Percentiles rank a stretch among this genome's conserved stretches.
phyloP scores from a whole-genome alignment of 1,140 invertebrate species.

The Zaprionus kolodkinae region DNA sequence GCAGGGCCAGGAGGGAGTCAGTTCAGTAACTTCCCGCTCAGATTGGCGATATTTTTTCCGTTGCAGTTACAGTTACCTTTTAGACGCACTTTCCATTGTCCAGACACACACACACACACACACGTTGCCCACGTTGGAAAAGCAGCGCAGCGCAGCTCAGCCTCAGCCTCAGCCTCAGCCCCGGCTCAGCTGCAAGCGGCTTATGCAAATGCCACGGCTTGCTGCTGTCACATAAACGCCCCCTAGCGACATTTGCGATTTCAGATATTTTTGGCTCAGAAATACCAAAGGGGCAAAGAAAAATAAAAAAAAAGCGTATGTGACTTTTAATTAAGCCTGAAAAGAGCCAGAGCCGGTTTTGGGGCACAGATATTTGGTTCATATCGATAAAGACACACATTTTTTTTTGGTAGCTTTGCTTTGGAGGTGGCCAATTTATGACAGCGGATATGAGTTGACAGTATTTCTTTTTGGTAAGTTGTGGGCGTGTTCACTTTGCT shows the following conservation, averaged over 20 bases:
- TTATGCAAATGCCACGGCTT: slow-evolving; percentile 58
- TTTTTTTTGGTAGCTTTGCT: slow-evolving; percentile 10
- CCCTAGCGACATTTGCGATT: slow-evolving; percentile 26
- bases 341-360: slow-evolving; percentile 49
- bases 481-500: slow-evolving; percentile 66
- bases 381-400: slow-evolving; percentile 39
- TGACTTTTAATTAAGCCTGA: slow-evolving; percentile 64
- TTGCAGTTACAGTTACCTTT: slow-evolving; percentile 15
- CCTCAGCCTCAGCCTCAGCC: too few relatives aligned
- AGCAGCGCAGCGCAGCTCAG: neutral
- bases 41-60: slow-evolving; percentile 22
- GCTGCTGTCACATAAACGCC: slow-evolving; percentile 40
- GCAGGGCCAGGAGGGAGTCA: neutral
- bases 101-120: slow-evolving; percentile 28
- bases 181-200: slow-evolving; percentile 29
- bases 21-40: neutral
- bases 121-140: slow-evolving; percentile 28
- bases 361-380: slow-evolving; percentile 53
- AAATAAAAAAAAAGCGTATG: slow-evolving; percentile 18
- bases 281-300: neutral
- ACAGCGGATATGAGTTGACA: slow-evolving; percentile 76
- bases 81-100: slow-evolving; percentile 65
- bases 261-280: slow-evolving; percentile 27
- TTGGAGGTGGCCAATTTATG: slow-evolving; percentile 56
- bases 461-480: neutral